Percentiles rank a stretch among this genome's conserved stretches.
These are phyloP conservation scores for Trachemys scripta DNA, from an alignment of 2,113 vertebrate species.

Conservation along the genomic window DNA sequence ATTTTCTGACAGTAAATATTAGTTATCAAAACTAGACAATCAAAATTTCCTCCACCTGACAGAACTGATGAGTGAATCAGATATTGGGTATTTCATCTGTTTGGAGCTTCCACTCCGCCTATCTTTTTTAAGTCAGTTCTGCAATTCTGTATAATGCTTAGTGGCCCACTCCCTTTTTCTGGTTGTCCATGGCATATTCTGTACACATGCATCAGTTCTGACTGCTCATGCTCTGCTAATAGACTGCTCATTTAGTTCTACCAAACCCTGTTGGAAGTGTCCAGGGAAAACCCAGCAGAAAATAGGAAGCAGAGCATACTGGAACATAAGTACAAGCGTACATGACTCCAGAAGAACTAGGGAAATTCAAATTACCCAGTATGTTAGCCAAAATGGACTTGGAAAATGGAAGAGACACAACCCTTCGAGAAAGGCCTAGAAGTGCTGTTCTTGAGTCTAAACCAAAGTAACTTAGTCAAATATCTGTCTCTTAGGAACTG, in stretches of 20 bases:
- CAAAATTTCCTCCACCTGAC: neutral
- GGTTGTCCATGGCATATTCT: neutral
- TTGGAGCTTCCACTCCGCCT: neutral
- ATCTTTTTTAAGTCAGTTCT: neutral
- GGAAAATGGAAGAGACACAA: neutral
- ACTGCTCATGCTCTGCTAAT: neutral
- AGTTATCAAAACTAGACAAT: neutral
- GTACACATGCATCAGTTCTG: neutral
- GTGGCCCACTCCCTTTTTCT: neutral
- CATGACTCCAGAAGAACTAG: neutral
- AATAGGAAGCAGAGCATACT: neutral
- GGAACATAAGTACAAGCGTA: neutral
- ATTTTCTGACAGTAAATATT: conserved; percentile 28
- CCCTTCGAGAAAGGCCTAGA: neutral
- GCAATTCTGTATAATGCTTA: neutral
- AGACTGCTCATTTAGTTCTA: neutral
- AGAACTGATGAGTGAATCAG: neutral
- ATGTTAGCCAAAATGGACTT: neutral
- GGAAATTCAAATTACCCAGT: neutral
- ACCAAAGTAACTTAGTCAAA: neutral
- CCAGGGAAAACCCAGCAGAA: neutral
- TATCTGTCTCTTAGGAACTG: neutral
- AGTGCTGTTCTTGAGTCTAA: neutral
- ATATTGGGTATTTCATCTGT: neutral
- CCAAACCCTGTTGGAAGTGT: neutral